These are phyloP conservation scores for Perithous albicinctus DNA, from an alignment of 2,888 invertebrate genomes.

Conservation along the genomic window DNA sequence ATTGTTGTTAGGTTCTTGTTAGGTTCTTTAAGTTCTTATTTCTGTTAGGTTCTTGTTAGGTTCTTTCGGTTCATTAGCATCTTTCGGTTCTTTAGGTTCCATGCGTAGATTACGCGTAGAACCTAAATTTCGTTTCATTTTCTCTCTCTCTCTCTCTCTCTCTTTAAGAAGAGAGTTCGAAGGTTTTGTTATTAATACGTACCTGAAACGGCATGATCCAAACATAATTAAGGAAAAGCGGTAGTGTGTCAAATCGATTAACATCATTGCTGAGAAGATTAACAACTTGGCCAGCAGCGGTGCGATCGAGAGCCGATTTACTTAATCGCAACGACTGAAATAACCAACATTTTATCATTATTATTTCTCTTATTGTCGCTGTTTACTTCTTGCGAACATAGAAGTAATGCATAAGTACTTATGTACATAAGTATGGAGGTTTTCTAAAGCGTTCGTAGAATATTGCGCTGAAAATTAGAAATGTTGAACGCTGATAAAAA, in stretches of 20 bases:
- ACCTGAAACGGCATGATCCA: slow-evolving; percentile 94
- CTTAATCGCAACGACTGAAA: slow-evolving; percentile 90
- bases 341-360: slow-evolving; percentile 12
- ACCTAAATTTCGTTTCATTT: no score
- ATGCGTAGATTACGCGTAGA: no score
- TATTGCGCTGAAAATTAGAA: neutral
- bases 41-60: no score
- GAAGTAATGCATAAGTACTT: neutral
- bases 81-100: no score
- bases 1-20: no score
- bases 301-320: slow-evolving; percentile 89
- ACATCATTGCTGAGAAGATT: slow-evolving; percentile 98
- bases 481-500: neutral
- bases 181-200: slow-evolving; percentile 61
- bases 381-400: neutral
- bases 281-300: slow-evolving; percentile 95
- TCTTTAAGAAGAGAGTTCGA: neutral
- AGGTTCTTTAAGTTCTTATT: no score
- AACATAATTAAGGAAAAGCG: slow-evolving; percentile 93
- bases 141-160: no score
- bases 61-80: no score
- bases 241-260: slow-evolving; percentile 94
- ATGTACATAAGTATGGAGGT: neutral
- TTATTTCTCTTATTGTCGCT: neutral
- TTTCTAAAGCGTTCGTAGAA: neutral